phyloP scores from a whole-genome alignment of 1,140 invertebrate genomes.

The Dryas iulia region DNA sequence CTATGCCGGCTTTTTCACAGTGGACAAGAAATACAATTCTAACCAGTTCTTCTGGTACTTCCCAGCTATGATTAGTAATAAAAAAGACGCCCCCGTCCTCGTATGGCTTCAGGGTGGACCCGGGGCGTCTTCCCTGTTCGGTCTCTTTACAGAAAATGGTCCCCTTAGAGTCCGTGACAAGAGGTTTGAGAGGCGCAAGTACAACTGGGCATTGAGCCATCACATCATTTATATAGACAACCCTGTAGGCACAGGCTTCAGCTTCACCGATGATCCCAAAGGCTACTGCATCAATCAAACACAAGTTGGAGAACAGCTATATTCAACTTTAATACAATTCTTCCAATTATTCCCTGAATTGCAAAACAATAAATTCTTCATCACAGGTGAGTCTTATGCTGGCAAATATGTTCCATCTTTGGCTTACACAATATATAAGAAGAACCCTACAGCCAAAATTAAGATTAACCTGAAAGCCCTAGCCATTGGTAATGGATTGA shows the following conservation, averaged over 20 bases:
- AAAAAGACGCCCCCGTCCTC: slow-evolving; percentile 83
- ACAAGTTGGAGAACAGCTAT: slow-evolving; percentile 85
- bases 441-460: slow-evolving; percentile 73
- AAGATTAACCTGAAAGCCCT: slow-evolving; percentile 87
- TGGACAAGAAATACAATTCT: slow-evolving; percentile 84
- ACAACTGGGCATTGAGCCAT: slow-evolving; percentile 87
- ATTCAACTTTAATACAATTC: slow-evolving; percentile 85
- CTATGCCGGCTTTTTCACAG: slow-evolving; percentile 87
- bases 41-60: slow-evolving; percentile 92
- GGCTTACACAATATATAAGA: slow-evolving; percentile 87
- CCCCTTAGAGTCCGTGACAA: slow-evolving; percentile 81
- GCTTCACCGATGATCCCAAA: slow-evolving; percentile 84
- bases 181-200: slow-evolving; percentile 81
- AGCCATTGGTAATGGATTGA: slow-evolving; percentile 92
- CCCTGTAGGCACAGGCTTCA: slow-evolving; percentile 91
- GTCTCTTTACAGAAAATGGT: slow-evolving; percentile 91
- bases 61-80: slow-evolving; percentile 80
- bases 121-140: slow-evolving; percentile 89
- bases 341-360: slow-evolving; percentile 87
- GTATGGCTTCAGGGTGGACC: slow-evolving; percentile 91
- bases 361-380: slow-evolving; percentile 85
- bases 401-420: slow-evolving; percentile 92
- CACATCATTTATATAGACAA: slow-evolving; percentile 93
- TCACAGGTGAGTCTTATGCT: slow-evolving; percentile 93
- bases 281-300: slow-evolving; percentile 85